phyloP scores from a whole-genome alignment of 2,797 vertebrate species.

The Psittacula derbiana region DNA sequence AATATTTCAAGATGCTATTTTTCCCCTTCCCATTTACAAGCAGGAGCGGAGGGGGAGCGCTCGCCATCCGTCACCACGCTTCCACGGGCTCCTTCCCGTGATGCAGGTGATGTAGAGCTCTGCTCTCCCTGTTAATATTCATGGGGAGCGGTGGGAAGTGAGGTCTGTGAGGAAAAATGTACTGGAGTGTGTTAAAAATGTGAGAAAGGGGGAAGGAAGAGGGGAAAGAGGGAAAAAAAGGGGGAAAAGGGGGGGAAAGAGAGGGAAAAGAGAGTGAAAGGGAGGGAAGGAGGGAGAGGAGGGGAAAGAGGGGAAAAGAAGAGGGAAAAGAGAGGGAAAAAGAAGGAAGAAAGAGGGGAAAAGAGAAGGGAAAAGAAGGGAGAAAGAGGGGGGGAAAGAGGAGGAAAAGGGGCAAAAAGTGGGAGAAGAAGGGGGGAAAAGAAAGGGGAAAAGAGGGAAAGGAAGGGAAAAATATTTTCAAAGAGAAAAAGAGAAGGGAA shows the following conservation, averaged over 20 bases:
- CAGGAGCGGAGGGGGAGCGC: neutral
- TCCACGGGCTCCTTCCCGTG: constrained; percentile 28
- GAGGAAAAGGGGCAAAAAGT: rapidly evolving
- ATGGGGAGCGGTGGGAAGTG: neutral
- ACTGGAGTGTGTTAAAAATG: neutral
- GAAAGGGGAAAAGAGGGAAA: too few relatives aligned
- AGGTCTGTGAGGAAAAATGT: neutral
- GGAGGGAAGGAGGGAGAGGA: rapidly evolving
- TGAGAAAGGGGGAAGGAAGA: neutral
- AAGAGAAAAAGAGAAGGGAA: neutral
- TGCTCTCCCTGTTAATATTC: neutral
- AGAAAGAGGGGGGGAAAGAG: rapidly evolving
- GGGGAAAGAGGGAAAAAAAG: neutral
- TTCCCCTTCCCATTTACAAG: neutral
- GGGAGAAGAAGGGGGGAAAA: too few relatives aligned
- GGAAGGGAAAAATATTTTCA: neutral
- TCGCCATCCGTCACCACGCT: neutral
- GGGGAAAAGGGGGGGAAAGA: rapidly evolving
- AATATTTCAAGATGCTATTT: neutral
- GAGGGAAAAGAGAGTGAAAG: rapidly evolving
- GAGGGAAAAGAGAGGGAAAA: too few relatives aligned
- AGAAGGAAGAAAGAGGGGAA: too few relatives aligned
- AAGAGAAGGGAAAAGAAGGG: rapidly evolving
- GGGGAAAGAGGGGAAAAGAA: neutral
- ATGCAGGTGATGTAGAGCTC: neutral